phyloP scores from a whole-genome alignment of 2,888 invertebrate genomes.

The Orthonevra nobilis region DNA sequence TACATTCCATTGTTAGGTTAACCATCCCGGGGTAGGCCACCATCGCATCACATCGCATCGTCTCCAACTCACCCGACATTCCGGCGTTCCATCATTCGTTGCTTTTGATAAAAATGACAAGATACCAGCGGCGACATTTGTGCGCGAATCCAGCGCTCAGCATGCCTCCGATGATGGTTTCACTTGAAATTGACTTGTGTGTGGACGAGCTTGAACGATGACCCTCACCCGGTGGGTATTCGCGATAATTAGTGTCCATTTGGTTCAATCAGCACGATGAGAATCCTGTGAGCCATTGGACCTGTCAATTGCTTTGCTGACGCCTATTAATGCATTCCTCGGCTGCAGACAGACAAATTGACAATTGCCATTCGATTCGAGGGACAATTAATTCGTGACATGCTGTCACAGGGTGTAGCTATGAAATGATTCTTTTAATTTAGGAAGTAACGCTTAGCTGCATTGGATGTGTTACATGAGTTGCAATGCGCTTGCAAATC shows the following conservation, averaged over 20 bases:
- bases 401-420: conserved; percentile 47
- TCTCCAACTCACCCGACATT: conserved; percentile 39
- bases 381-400: conserved; percentile 56
- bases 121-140: conserved; percentile 54
- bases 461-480: conserved; percentile 17
- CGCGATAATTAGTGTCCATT: conserved; percentile 56
- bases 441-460: conserved; percentile 12
- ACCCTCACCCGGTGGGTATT: conserved; percentile 42
- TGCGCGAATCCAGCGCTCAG: conserved; percentile 36
- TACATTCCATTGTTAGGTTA: conserved; percentile 49
- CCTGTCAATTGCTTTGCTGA: conserved; percentile 40
- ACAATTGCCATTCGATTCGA: conserved; percentile 28
- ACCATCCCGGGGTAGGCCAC: conserved; percentile 16
- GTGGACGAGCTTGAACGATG: conserved; percentile 24
- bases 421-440: conserved; percentile 5
- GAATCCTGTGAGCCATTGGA: conserved; percentile 44
- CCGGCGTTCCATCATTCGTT: conserved; percentile 52
- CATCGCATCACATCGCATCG: conserved; percentile 13
- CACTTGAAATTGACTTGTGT: conserved; percentile 37
- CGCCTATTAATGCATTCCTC: conserved; percentile 57
- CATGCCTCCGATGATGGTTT: conserved; percentile 42
- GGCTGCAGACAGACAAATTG: conserved; percentile 45
- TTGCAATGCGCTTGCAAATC: conserved; percentile 1
- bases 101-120: conserved; percentile 68
- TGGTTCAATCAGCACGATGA: conserved; percentile 18